These are phyloP conservation scores for Brachypterus glaber DNA, from an alignment of 2,888 invertebrate species.

Conservation along the genomic window DNA sequence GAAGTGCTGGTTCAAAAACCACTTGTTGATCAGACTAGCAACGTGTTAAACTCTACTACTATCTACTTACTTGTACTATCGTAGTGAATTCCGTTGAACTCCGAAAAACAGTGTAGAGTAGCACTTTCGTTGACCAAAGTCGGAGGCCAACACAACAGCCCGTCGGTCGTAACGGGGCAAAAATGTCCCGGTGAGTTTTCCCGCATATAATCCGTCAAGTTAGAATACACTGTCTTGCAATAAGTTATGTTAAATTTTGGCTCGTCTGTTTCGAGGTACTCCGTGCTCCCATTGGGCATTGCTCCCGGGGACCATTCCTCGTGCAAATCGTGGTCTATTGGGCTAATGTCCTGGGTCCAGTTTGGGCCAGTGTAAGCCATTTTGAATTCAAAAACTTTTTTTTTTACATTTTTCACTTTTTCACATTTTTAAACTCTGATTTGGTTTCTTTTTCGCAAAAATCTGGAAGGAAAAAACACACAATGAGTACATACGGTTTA, in stretches of 20 bases:
- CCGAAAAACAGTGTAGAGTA: constrained; percentile 64
- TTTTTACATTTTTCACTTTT: no score
- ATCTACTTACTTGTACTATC: constrained; percentile 78
- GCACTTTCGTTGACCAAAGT: constrained; percentile 59
- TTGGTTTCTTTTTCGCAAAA: no score
- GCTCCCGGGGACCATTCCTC: constrained; percentile 4
- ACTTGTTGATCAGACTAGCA: no score
- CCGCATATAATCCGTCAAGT: constrained; percentile 14
- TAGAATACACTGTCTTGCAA: constrained; percentile 17
- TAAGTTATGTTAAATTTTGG: constrained; percentile 13
- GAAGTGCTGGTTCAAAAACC: no score
- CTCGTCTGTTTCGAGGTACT: constrained; percentile 13
- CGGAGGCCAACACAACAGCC: constrained; percentile 72
- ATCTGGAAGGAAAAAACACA: no score
- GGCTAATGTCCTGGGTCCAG: constrained; percentile 9
- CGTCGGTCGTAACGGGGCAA: constrained; percentile 64
- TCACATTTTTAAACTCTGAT: no score
- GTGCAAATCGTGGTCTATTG: constrained; percentile 11
- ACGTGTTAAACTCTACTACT: no score
- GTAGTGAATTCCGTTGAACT: constrained; percentile 65
- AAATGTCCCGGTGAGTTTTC: constrained; percentile 22
- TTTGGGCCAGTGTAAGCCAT: constrained; percentile 12
- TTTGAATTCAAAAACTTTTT: no score
- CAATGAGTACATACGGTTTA: no score
- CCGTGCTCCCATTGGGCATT: neutral